Evolutionary conservation across 2,888 invertebrate species (phyloP), one percentile per base, ranked within the genome.

Genomic region (Lasioglossum morio): DNA sequence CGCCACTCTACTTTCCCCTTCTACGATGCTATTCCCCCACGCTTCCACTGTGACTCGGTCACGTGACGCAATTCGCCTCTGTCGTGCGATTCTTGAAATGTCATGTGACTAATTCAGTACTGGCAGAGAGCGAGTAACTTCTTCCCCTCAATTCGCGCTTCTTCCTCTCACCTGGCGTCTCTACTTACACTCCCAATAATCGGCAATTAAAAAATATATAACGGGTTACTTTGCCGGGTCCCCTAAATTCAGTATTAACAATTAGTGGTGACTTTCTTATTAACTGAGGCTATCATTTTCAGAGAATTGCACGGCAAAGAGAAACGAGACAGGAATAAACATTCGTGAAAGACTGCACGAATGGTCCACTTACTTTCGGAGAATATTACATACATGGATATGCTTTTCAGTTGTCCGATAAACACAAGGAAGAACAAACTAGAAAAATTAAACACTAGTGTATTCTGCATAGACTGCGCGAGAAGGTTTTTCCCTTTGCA

Each of bases 361-460:
- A 69, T 19, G 37, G 34, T 37, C 10, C 37, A 23, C 27, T 72
- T 14, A 46, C 16, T 48, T 40, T 14, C 40, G n/a, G 2, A n/a
- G 46, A 77, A 40, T 46, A 77, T 34, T n/a, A 43, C 2, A 10
- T 14, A 66, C 63, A 23, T 14, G 23, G 16, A 48, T 27, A 69
- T n/a, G 46, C n/a, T 53, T 10, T 48, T 30, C n/a, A 16, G 48
- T 37, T 27, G 69, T 37, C 16, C 12, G 69, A 37, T 37, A 19
- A 60, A 34, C 46, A 16, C 46, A 69, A 70, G 48, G 19, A 77
- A 4, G 23, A 34, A 43, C 48, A 37, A 48, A 69, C 69, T 69
- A 34, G 48, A 69, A 69, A 70, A 77, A 34, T 77, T 77, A 77
- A 77, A 77, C 37, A n/a, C 48, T 19, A 37, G 48, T 37, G 69